Evolutionary conservation across 2,797 vertebrate genomes (phyloP).

Genomic region (Calcarius lapponicus): DNA sequence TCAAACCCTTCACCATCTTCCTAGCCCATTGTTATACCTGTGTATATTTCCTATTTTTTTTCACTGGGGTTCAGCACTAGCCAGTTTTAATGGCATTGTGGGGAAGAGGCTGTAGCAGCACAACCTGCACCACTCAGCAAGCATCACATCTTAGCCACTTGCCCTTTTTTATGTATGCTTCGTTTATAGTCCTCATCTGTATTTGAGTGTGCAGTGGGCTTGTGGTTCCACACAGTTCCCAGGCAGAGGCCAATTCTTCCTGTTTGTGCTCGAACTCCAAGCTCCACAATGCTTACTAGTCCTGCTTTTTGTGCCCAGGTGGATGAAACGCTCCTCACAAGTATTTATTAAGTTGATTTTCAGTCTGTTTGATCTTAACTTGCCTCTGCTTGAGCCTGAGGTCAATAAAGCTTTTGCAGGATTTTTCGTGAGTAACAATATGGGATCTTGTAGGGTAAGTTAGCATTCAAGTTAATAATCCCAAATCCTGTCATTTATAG

Average conservation of each 20-base stretch:
- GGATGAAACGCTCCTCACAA: not conserved
- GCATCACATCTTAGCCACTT: not conserved
- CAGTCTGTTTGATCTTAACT: conserved; percentile 3
- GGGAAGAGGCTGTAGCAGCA: not conserved
- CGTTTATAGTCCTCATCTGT: not conserved
- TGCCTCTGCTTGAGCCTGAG: conserved; percentile 18
- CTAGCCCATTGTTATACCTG: not conserved
- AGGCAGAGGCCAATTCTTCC: not conserved
- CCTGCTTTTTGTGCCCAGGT: not conserved
- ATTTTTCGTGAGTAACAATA: not conserved
- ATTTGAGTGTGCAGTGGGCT: not conserved
- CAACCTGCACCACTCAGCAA: not conserved
- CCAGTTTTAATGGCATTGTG: not conserved
- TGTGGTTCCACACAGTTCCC: not conserved
- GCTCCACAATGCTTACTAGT: not conserved
- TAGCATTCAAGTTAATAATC: not conserved
- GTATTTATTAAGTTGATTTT: conserved; percentile 12
- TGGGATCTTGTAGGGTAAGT: not conserved
- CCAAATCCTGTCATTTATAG: not conserved
- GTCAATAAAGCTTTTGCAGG: not conserved
- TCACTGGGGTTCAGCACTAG: not conserved
- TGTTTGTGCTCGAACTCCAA: not conserved
- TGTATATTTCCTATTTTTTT: not conserved
- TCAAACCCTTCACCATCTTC: not conserved
- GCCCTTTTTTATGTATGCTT: not conserved